phyloP scores from a whole-genome alignment of 2,113 vertebrate genomes.

The Stegastes partitus region DNA sequence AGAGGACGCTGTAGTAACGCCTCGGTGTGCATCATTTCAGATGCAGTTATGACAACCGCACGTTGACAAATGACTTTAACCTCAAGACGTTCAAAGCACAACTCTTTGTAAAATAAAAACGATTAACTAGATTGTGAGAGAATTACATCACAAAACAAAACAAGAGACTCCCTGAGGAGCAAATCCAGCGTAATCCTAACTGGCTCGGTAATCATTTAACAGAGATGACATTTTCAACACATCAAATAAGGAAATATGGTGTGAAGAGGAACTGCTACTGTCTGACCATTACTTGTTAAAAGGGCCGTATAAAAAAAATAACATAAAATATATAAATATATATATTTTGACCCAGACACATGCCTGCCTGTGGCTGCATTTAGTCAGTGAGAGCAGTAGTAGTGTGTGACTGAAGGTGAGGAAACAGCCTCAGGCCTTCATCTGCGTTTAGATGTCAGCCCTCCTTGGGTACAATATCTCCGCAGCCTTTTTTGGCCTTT shows the following conservation, averaged over 20 bases:
- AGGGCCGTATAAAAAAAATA: conserved; percentile 44
- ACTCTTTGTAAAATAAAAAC: conserved; percentile 26
- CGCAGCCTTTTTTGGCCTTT: conserved; percentile 57
- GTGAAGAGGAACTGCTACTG: conserved; percentile 65
- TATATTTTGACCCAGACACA: conserved; percentile 76
- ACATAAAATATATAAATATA: too few relatives aligned
- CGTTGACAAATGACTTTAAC: conserved; percentile 32
- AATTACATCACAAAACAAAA: conserved; percentile 42
- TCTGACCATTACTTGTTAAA: conserved; percentile 57
- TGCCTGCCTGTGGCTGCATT: conserved; percentile 72
- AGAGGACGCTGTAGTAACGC: not conserved
- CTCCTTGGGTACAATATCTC: conserved; percentile 71
- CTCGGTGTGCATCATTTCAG: conserved; percentile 19
- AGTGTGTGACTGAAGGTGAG: conserved; percentile 83
- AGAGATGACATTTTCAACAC: conserved; percentile 75
- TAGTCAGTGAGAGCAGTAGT: conserved; percentile 81
- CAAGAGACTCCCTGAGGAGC: conserved; percentile 44
- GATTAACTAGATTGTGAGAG: conserved; percentile 44
- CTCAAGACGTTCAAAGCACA: conserved; percentile 29
- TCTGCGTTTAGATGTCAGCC: conserved; percentile 77
- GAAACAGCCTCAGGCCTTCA: conserved; percentile 74
- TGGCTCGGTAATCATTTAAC: conserved; percentile 62
- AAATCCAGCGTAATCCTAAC: conserved; percentile 52
- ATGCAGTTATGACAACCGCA: conserved; percentile 6
- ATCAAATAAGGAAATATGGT: conserved; percentile 60